Evolutionary conservation across 1,140 invertebrate species (phyloP).

Genomic region (Monochamus saltuarius): DNA sequence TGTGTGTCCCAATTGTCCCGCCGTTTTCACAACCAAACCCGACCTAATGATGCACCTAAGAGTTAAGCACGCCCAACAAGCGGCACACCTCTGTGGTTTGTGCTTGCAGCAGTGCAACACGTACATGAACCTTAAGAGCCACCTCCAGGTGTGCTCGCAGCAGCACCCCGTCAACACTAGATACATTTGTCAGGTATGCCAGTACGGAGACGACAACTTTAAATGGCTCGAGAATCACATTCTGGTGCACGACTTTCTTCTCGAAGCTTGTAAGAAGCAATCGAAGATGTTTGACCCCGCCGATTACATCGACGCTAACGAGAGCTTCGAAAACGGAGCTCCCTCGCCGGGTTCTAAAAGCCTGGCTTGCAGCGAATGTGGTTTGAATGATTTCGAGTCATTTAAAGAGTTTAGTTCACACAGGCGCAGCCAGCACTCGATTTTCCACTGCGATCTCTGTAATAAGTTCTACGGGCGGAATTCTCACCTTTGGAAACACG

Average conservation of each 20-base stretch:
- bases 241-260: slow-evolving; percentile 58
- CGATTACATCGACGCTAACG: slow-evolving; percentile 56
- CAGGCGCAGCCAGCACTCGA: slow-evolving; percentile 56
- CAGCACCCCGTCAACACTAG: slow-evolving; percentile 51
- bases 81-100: slow-evolving; percentile 60
- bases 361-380: slow-evolving; percentile 47
- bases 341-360: slow-evolving; percentile 42
- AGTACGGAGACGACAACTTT: slow-evolving; percentile 60
- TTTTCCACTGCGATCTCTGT: slow-evolving; percentile 64
- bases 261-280: slow-evolving; percentile 50
- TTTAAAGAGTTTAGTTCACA: slow-evolving; percentile 60
- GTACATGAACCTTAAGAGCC: slow-evolving; percentile 55
- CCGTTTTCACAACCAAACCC: slow-evolving; percentile 48
- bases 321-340: slow-evolving; percentile 48
- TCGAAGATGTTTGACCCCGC: slow-evolving; percentile 55
- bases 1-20: slow-evolving; percentile 43
- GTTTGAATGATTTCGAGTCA: slow-evolving; percentile 46
- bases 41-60: slow-evolving; percentile 61
- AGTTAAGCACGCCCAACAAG: slow-evolving; percentile 58
- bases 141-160: slow-evolving; percentile 56
- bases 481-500: slow-evolving; percentile 66
- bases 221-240: slow-evolving; percentile 61
- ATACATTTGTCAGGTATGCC: slow-evolving; percentile 59
- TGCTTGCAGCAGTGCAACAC: slow-evolving; percentile 59
- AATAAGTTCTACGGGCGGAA: slow-evolving; percentile 64